Conservation (phyloP, 23 tunicate species). For the Trididemnum nubilum region DNA sequence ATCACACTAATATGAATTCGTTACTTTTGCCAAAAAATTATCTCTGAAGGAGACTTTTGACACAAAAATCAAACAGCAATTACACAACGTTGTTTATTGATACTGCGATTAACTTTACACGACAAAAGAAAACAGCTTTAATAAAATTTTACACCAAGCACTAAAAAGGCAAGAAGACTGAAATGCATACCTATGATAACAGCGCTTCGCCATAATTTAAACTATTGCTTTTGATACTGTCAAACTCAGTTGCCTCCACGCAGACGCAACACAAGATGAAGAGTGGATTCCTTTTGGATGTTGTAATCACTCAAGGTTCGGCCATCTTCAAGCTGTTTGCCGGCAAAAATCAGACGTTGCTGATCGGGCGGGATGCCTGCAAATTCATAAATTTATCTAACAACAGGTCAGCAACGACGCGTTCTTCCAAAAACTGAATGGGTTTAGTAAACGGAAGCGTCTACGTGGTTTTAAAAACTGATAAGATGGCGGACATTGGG, state of each 20-base stretch:
- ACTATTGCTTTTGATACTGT: constrained; percentile 29
- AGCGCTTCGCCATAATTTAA: constrained; percentile 6
- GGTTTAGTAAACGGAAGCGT: too few relatives aligned
- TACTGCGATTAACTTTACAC: too few relatives aligned
- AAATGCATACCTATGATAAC: constrained; percentile 1
- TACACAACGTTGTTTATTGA: too few relatives aligned
- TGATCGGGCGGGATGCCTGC: constrained; percentile 84
- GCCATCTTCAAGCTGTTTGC: constrained; percentile 82
- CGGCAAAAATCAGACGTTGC: constrained; percentile 78
- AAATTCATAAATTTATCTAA: background rate
- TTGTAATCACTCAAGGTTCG: constrained; percentile 82
- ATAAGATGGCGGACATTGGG: too few relatives aligned
- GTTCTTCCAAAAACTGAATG: too few relatives aligned
- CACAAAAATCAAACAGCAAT: too few relatives aligned
- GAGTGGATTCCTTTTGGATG: constrained; percentile 86
- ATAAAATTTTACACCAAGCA: constrained; percentile 10
- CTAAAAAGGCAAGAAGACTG: constrained; percentile 9
- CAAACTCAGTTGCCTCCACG: constrained; percentile 3
- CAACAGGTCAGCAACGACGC: too few relatives aligned
- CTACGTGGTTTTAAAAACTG: too few relatives aligned
- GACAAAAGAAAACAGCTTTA: background rate
- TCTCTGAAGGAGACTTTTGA: too few relatives aligned
- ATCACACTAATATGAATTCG: too few relatives aligned
- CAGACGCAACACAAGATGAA: constrained; percentile 69
- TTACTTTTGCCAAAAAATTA: too few relatives aligned